phyloP scores from a whole-genome alignment of 2,888 invertebrate species.

The Gordius sp. region DNA sequence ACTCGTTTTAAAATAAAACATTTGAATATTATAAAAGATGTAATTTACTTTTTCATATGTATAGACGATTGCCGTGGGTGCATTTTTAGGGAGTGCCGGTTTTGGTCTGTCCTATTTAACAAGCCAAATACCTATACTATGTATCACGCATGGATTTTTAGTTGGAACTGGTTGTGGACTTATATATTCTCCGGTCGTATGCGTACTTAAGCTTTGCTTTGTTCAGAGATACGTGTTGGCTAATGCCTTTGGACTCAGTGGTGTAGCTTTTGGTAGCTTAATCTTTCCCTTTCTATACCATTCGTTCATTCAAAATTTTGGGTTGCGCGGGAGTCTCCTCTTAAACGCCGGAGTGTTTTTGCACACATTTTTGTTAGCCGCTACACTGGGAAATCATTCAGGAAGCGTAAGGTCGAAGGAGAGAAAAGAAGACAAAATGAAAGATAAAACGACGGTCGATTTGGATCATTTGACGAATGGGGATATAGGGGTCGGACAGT shows the following conservation, averaged over 20 bases:
- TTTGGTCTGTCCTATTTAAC: neutral
- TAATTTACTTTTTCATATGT: neutral
- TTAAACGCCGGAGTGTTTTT: neutral
- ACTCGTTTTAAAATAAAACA: neutral
- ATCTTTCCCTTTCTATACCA: neutral
- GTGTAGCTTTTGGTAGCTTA: conserved; percentile 1
- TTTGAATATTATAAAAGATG: neutral
- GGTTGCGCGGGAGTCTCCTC: neutral
- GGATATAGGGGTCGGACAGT: too few species aligned
- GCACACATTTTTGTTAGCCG: neutral
- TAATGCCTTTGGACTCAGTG: conserved; percentile 4
- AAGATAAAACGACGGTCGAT: too few species aligned
- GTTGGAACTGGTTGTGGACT: neutral
- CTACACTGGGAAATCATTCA: too few species aligned
- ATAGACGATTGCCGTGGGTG: neutral
- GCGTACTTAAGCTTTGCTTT: neutral
- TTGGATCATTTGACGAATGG: too few species aligned
- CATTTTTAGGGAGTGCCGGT: neutral
- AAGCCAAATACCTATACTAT: neutral
- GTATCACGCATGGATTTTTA: neutral
- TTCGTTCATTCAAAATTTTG: neutral
- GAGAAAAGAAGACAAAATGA: too few species aligned
- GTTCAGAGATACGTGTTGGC: conserved; percentile 1
- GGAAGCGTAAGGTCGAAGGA: too few species aligned
- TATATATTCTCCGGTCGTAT: conserved; percentile 3